Evolutionary conservation across 2,113 vertebrate genomes (phyloP).

Genomic region (Ovis canadensis): DNA sequence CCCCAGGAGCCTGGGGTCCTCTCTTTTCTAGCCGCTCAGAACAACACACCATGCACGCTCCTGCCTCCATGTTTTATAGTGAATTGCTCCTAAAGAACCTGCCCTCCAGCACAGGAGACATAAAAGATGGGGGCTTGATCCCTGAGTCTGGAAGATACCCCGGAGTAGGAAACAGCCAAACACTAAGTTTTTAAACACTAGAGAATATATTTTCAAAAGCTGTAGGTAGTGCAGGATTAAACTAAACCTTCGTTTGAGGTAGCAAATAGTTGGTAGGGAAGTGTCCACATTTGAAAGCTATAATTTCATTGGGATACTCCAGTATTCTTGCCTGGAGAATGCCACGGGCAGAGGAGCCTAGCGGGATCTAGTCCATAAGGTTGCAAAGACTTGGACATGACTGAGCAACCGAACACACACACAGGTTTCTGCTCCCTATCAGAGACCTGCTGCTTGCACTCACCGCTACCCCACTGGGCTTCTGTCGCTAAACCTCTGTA

Average conservation of each 20-base stretch:
- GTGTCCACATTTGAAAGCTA: neutral
- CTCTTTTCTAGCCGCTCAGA: neutral
- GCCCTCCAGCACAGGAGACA: neutral
- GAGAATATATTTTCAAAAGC: neutral
- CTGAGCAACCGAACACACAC: neutral
- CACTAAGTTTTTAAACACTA: slow-evolving; percentile 24
- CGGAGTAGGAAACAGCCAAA: neutral
- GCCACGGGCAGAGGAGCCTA: neutral
- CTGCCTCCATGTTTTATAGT: neutral
- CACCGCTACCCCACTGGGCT: too few species aligned
- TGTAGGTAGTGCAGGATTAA: neutral
- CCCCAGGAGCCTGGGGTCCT: neutral
- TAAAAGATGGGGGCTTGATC: neutral
- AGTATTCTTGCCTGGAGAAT: neutral
- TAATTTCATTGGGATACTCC: neutral
- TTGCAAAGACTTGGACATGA: neutral
- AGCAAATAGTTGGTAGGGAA: neutral
- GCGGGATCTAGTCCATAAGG: neutral
- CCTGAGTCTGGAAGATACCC: neutral
- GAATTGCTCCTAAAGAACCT: neutral
- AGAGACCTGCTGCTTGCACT: neutral
- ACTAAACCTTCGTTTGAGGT: neutral
- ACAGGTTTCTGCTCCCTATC: neutral
- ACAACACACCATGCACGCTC: fast-evolving
- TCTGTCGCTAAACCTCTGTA: neutral